Base-by-base conservation (phyloP, 2,113 vertebrate species). In the Xenopus borealis region DNA sequence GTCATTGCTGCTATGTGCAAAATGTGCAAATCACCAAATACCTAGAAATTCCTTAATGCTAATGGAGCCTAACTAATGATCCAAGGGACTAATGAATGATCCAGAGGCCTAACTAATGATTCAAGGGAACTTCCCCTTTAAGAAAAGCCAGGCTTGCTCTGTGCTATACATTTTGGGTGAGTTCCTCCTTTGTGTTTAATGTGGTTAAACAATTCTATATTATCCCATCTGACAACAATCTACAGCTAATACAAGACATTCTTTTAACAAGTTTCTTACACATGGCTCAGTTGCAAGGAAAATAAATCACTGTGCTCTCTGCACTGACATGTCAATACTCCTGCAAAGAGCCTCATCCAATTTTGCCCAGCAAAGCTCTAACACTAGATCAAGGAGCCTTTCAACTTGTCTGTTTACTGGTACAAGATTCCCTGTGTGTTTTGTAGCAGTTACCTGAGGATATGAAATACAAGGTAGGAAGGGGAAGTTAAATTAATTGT, bases 271-370 rank as follows among this genome's bases (percentile, higher is more conserved):
- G 23, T 17, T 52, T 67, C 66, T 20, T 27, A 52, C 46, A 67
- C 66, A 67, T 67, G 20, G 11, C 46, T 52, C 47, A 19, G 46
- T 27, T 53, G 23, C 45, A 71, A 71, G 57, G 18, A 61, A 71
- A 71, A 71, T 71, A 71, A 71, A 61, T 47, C 57, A 23, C 40
- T 52, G 45, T 17, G 59, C 44, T 17, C 70, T 19, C 19, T 9
- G 44, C 61, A 64, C 53, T 72, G 71, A 72, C 59, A 52, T 23
- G 20, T 52, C 12, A 53, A 55, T 72, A 33, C 50, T 33, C 57
- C 10, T 33, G 14, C 20, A 23, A 46, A 13, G 46, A 18, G 12
- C 8, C 62, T 33, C 30, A 46, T 16, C 47, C 61, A 27, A 12
- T 64, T 13, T 33, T 30, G 30, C 30, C 20, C 9, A 55, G 23